Evolutionary conservation across 2,888 invertebrate species (phyloP), one percentile per base, ranked within the genome.

Genomic region (Caenorhabditis macrosperma): DNA sequence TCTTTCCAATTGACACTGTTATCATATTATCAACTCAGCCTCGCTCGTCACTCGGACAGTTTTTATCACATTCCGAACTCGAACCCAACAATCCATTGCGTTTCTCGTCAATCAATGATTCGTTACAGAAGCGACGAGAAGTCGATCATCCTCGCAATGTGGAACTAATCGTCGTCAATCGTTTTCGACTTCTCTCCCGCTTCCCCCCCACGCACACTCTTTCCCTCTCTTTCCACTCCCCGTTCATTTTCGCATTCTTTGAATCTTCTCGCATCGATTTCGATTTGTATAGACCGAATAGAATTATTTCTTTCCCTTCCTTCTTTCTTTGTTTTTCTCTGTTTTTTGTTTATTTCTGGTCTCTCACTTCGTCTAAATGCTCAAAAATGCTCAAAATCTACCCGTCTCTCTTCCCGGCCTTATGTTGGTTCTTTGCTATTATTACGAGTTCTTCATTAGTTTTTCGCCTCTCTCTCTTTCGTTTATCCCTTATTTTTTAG

Each of bases 1-100:
- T 22, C 38, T 22, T 6, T 26, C 26, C 55, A n/a, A 26, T 22
- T 22, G 17, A 44, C 24, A 26, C 9, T 55, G 57, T 68, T 68
- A 68, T 68, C 68, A 68, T 68, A 68, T 68, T 68, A 57, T 68
- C 54, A 44, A 22, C 10, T 24, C 24, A 30, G 28, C 15, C 15
- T 15, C 38, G 12, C 7, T 57, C 46, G 46, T 10, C 30, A 30
- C 55, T 44, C 41, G 54, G 28, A 55, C 15, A 52, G 22, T 17
- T 44, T 30, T 52, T 22, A 26, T 35, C 6, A 30, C 12, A 38
- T 38, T 38, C 38, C 9, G 15, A 12, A 9, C 33, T 38, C 15
- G 5, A 5, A 9, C 38, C 38, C n/a, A n/a, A n/a, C n/a, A 12
- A 5, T 10, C 3, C 38, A 38, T 9, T 38, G 38, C 15, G 12